These are phyloP conservation scores for Orthosia gothica DNA, from an alignment of 2,888 invertebrate species.

Conservation along the genomic window DNA sequence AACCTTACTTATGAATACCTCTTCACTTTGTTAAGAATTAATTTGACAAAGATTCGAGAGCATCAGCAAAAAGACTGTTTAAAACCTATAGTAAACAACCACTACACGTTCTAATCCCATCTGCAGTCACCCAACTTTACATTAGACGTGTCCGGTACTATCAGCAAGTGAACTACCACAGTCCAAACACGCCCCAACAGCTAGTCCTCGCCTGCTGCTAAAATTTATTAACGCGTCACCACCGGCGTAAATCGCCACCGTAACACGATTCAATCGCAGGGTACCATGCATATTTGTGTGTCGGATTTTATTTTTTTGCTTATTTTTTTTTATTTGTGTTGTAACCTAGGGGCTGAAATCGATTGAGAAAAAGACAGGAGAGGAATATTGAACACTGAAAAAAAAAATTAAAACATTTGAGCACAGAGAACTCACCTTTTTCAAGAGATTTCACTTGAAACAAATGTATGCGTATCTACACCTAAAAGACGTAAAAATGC, in stretches of 20 bases:
- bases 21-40: background rate
- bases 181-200: conserved; percentile 47
- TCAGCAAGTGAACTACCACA: conserved; percentile 19
- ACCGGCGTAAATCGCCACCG: conserved; percentile 64
- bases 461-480: no score
- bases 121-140: background rate
- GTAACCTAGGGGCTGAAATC: background rate
- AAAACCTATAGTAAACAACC: background rate
- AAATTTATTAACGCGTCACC: conserved; percentile 67
- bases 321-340: conserved; percentile 1
- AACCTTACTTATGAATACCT: no score
- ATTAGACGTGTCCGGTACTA: background rate
- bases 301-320: conserved; percentile 13
- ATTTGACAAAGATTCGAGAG: background rate
- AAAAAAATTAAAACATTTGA: no score
- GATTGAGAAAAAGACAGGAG: background rate
- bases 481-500: no score
- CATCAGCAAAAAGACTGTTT: background rate
- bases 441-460: no score
- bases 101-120: background rate
- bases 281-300: conserved; percentile 44
- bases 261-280: conserved; percentile 63
- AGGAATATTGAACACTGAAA: no score
- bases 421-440: no score
- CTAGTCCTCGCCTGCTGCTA: conserved; percentile 38